Base-by-base conservation (phyloP, 1,140 invertebrate genomes). In the Musca domestica region DNA sequence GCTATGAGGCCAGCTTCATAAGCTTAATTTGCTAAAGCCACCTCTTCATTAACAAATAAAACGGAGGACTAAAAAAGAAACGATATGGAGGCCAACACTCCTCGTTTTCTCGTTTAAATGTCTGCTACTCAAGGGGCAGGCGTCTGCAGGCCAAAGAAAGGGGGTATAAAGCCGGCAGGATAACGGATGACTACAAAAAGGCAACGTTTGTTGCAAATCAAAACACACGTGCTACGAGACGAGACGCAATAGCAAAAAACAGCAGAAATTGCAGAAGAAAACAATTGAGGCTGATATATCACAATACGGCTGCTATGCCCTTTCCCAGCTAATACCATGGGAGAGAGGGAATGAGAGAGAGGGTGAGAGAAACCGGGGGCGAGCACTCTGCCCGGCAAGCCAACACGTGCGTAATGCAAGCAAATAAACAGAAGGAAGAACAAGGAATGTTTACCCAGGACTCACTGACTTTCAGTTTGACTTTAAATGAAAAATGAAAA, bases 151-250 rank as follows among this genome's bases (percentile, higher is more conserved):
- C 4, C 6, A 41, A 5, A 41, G n/a, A 17, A 52, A 23, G n/a
- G 49, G 49, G n/a, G n/a, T n/a, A 52, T 23, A 19, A 52, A 23
- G 17, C 7, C n/a, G 49, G 49, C 34, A 41, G 34, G 49, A 52
- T 67, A 41, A 41, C 34, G 10, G 34, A n/a, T n/a, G n/a, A 41
- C 5, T 69, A 70, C 64, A 73, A 77, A 67, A 51, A 64, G 56
- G 48, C 49, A 54, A 71, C 75, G 74, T 74, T 76, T 64, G 77
- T 74, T 79, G 72, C 77, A 79, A 79, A 79, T 79, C 77, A 79
- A 79, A 79, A 79, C 77, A 79, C 77, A 79, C 77, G 77, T 79
- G 77, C 56, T 61, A 51, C 48, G 20, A n/a, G n/a, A 51, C 48
- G 17, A 51, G 17, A 19, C 17, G 17, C 48, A 51, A 51, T 20